phyloP scores from a whole-genome alignment of 2,888 invertebrate species.

The Timandra comae region DNA sequence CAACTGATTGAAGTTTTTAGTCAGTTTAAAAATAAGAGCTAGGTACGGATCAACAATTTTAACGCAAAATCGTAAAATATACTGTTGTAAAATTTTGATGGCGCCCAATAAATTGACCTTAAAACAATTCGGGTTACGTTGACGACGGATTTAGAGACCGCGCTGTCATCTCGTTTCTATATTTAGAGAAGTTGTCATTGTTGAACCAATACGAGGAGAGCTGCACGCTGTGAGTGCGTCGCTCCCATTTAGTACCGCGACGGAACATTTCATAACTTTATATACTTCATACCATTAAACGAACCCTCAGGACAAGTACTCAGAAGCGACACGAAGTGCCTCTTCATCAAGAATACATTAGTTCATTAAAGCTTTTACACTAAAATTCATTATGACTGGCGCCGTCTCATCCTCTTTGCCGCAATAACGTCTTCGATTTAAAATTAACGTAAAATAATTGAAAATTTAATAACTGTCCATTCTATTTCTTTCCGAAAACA shows the following conservation, averaged over 20 bases:
- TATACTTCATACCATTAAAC: slow-evolving; percentile 48
- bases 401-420: slow-evolving; percentile 3
- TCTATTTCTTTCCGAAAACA: slow-evolving; percentile 2
- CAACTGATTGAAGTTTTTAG: too few species aligned
- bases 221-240: too few species aligned
- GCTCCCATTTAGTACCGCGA: not conserved
- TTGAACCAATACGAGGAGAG: slow-evolving; percentile 14
- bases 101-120: slow-evolving; percentile 18
- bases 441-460: not conserved
- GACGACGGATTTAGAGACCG: slow-evolving; percentile 21
- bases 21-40: too few species aligned
- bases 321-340: slow-evolving; percentile 20
- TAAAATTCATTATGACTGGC: slow-evolving; percentile 15
- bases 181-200: slow-evolving; percentile 23
- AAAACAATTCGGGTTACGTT: slow-evolving; percentile 24
- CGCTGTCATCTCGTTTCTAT: slow-evolving; percentile 18
- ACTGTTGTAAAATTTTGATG: slow-evolving; percentile 4
- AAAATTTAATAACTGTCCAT: too few species aligned
- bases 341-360: slow-evolving; percentile 48
- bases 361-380: slow-evolving; percentile 38
- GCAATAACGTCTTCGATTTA: slow-evolving; percentile 1
- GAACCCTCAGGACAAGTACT: slow-evolving; percentile 30
- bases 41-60: too few species aligned
- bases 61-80: not conserved
- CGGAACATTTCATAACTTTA: slow-evolving; percentile 35